Evolutionary conservation across 2,113 vertebrate species (phyloP).

Genomic region (Oryzias woworae): DNA sequence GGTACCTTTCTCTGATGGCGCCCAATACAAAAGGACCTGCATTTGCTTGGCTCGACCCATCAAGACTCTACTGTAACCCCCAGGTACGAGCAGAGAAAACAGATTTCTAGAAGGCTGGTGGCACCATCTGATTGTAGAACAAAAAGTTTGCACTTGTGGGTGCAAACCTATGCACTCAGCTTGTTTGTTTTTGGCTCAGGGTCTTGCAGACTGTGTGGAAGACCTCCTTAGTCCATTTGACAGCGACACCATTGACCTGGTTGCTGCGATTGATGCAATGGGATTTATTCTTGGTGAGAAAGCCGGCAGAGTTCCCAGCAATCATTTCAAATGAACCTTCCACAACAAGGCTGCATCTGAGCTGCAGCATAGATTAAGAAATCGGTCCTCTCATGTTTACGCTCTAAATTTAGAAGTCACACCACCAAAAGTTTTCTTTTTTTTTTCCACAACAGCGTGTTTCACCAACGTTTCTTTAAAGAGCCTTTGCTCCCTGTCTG

Average conservation of each 20-base stretch:
- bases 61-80: constrained; percentile 86
- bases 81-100: constrained; percentile 69
- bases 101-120: neutral
- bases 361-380: constrained; percentile 7
- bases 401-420: constrained; percentile 60
- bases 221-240: constrained; percentile 84
- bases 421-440: neutral
- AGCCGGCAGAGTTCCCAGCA: neutral
- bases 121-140: neutral
- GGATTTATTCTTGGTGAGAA: constrained; percentile 87
- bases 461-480: neutral
- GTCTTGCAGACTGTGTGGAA: constrained; percentile 80
- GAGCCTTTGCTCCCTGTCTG: neutral
- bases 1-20: constrained; percentile 87
- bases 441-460: neutral
- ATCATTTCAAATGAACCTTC: constrained; percentile 11
- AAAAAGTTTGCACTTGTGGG: neutral
- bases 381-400: constrained; percentile 34
- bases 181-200: constrained; percentile 63
- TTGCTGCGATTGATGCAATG: constrained; percentile 89
- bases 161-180: constrained; percentile 1
- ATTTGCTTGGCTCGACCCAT: constrained; percentile 89
- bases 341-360: constrained; percentile 29
- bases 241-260: constrained; percentile 79
- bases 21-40: constrained; percentile 83